Evolutionary conservation across 2,797 vertebrate species (phyloP).

Genomic region (Limosa lapponica): DNA sequence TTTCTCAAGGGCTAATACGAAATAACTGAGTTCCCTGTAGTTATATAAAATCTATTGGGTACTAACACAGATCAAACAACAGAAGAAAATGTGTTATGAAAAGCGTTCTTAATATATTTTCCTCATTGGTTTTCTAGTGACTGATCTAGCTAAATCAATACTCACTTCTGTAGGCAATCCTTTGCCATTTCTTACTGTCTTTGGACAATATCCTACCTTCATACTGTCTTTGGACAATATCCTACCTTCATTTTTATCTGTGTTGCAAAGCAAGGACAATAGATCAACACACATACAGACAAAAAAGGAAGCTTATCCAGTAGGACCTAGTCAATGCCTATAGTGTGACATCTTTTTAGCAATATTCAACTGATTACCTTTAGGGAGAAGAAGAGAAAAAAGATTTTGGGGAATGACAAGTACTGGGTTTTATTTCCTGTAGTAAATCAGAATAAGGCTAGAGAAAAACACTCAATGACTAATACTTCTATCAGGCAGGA

Average conservation of each 20-base stretch:
- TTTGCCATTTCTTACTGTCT: constrained; percentile 8
- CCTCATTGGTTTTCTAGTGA: not conserved
- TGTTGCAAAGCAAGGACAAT: not conserved
- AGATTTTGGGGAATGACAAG: not conserved
- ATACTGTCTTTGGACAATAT: not conserved
- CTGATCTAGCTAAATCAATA: constrained; percentile 47
- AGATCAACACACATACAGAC: not conserved
- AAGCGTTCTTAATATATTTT: not conserved
- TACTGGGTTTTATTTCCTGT: not conserved
- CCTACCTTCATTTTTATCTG: not conserved
- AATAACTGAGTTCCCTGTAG: not conserved
- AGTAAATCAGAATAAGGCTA: not conserved
- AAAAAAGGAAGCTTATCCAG: not conserved
- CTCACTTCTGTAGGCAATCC: not conserved
- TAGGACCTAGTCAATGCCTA: not conserved
- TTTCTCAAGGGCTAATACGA: not conserved
- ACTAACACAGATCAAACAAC: not conserved
- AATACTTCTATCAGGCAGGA: not conserved
- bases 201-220: not conserved
- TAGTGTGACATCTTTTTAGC: not conserved
- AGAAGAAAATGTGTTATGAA: constrained; percentile 23
- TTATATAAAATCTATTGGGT: not conserved
- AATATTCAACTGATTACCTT: not conserved
- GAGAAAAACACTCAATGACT: not conserved
- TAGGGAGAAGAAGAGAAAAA: not conserved